Evolutionary conservation across 2,113 vertebrate species (phyloP).

Genomic region (Malaclemys terrapin): DNA sequence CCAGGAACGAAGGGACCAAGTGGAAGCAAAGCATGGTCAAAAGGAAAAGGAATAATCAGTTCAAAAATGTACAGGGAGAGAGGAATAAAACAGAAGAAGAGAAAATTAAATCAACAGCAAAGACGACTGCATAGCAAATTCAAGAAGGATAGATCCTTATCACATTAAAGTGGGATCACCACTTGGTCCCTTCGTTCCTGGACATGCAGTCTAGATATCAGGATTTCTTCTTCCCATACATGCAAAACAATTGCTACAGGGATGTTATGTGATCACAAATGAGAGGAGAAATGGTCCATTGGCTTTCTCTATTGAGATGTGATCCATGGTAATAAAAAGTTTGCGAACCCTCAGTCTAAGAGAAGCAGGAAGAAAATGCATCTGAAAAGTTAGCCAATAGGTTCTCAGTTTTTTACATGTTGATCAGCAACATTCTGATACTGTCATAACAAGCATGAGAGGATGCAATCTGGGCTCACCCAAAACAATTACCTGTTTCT

Average conservation of each 20-base stretch:
- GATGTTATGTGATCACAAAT: neutral
- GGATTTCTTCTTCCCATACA: neutral
- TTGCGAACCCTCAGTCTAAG: neutral
- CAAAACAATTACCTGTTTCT: slow-evolving; percentile 57
- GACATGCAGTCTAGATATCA: neutral
- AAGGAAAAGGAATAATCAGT: neutral
- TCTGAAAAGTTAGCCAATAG: slow-evolving; percentile 26
- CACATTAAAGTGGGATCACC: neutral
- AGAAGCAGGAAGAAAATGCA: slow-evolving; percentile 21
- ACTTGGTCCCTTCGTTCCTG: neutral
- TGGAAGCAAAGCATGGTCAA: neutral
- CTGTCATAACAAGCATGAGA: slow-evolving; percentile 67
- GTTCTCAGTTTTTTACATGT: slow-evolving; percentile 29
- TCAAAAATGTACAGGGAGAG: neutral
- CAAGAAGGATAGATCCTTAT: neutral
- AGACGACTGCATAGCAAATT: neutral
- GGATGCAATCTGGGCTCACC: slow-evolving; percentile 56
- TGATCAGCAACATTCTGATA: slow-evolving; percentile 70
- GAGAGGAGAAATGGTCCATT: neutral
- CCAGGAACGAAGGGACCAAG: neutral
- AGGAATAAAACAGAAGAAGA: neutral
- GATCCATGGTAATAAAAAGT: neutral
- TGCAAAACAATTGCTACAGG: neutral
- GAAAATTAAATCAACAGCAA: neutral
- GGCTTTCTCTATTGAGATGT: neutral